Evolutionary conservation across 2,888 invertebrate genomes (phyloP), one percentile per base, ranked within the genome.

Genomic region (Trissonchulus latispiculum): DNA sequence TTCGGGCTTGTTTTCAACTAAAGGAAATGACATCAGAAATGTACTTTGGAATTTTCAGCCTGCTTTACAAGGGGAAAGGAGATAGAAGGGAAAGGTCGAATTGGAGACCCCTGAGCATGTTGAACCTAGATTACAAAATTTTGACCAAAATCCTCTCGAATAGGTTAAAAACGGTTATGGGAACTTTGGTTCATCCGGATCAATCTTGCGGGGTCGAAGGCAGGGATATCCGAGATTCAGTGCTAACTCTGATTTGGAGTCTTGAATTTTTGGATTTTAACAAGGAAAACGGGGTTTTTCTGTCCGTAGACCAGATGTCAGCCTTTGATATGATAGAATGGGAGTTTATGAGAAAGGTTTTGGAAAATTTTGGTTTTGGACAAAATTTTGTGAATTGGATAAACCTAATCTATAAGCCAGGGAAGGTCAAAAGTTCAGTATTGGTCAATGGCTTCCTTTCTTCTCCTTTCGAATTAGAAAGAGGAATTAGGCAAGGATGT

Each of bases 401-500:
- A 18, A 29, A 29, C n/a, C n/a, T 62, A 18, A 62, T 62, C n/a
- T 62, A 62, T n/a, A 62, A 62, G 28, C 31, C 31, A 62, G n/a
- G n/a, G 3, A 18, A 8, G 8, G 64, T 62, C n/a, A 62, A 18
- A 29, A 28, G 28, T 8, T 62, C 64, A 15, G n/a, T 62, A 18
- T 3, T 29, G 28, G 64, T 62, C 3, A 62, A 62, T 62, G 64
- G 64, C 15, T n/a, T 18, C n/a, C 3, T 62, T 3, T 15, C 64
- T 18, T 3, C 64, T 3, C 64, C 64, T 3, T 62, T 29, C n/a
- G 8, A 15, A 18, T 29, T 29, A 62, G 3, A 29, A 28, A 62
- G 64, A 29, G 64, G 64, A 62, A 62, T 62, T 29, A 62, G 64
- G 28, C 64, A 62, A 62, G 64, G 64, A 8, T 62, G 64, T 29